Percentiles rank a stretch among this genome's conserved stretches.
These are phyloP conservation scores for Zeuzera pyrina DNA, from an alignment of 2,888 invertebrate species.

Conservation along the genomic window DNA sequence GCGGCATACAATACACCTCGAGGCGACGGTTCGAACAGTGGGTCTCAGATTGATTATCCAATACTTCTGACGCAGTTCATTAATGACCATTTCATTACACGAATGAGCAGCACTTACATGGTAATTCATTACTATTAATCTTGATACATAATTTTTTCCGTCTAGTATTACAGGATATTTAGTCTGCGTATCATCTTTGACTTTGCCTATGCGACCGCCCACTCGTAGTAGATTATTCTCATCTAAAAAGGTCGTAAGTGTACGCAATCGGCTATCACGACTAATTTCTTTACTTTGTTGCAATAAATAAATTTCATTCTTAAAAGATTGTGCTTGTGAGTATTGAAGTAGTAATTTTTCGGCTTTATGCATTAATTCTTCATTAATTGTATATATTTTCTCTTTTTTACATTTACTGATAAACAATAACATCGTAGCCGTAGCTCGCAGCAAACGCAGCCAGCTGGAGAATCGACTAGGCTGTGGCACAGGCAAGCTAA, in stretches of 20 bases:
- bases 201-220: slow-evolving; percentile 12
- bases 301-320: background rate
- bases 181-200: slow-evolving; percentile 1
- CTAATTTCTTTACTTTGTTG: background rate
- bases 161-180: slow-evolving; percentile 9
- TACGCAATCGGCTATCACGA: slow-evolving; percentile 4
- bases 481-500: no score
- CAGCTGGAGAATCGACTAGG: no score
- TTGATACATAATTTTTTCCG: slow-evolving; percentile 5
- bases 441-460: no score
- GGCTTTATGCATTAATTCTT: no score
- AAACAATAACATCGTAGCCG: no score
- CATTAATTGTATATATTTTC: no score
- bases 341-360: no score
- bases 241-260: slow-evolving; percentile 9
- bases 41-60: slow-evolving; percentile 17
- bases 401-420: no score
- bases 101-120: slow-evolving; percentile 11
- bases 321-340: no score
- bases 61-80: slow-evolving; percentile 17
- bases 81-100: slow-evolving; percentile 13
- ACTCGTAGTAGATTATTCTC: slow-evolving; percentile 10
- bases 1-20: slow-evolving; percentile 7
- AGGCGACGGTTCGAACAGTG: slow-evolving; percentile 6
- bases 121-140: slow-evolving; percentile 11